Percentiles rank a stretch among this genome's conserved stretches.
Conservation (phyloP, 30 jellyfish, hydroid and myxozoan species). For the Hydra vulgaris region DNA sequence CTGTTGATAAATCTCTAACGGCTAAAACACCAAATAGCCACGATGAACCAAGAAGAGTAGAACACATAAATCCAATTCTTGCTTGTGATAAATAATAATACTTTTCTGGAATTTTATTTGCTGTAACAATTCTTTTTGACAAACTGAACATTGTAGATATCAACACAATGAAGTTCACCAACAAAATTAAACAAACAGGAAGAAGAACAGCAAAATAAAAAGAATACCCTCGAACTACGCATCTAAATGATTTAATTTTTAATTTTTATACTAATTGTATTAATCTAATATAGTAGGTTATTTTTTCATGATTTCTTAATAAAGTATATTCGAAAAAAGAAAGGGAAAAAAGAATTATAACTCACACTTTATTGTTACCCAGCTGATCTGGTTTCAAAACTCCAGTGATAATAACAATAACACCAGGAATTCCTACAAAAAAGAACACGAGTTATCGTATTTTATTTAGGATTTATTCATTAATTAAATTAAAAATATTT, state of each 20-base stretch:
- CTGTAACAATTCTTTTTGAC: neutral
- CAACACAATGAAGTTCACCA: conserved; percentile 13
- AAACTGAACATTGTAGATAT: neutral
- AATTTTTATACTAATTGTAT: neutral
- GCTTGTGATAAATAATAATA: conserved; percentile 2
- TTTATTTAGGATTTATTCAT: neutral
- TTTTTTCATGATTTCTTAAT: no score
- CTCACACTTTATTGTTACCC: conserved; percentile 22
- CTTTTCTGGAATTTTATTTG: neutral
- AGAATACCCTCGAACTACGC: conserved; percentile 15
- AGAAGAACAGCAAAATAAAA: conserved; percentile 26
- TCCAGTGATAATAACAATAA: conserved; percentile 22
- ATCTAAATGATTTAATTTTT: neutral
- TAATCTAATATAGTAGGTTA: neutral
- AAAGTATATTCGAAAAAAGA: neutral
- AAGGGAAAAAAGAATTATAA: neutral
- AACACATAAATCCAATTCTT: conserved; percentile 29
- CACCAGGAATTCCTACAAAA: conserved; percentile 20
- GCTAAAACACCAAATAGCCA: conserved; percentile 32
- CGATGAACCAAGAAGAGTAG: conserved; percentile 27
- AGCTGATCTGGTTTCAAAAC: conserved; percentile 23
- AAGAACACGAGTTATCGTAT: neutral
- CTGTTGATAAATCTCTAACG: conserved; percentile 14
- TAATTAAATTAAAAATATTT: no score
- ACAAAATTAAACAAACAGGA: conserved; percentile 24